These are phyloP conservation scores for Chamaetylas fuelleborni DNA, from an alignment of 2,113 vertebrate genomes.

Conservation along the genomic window DNA sequence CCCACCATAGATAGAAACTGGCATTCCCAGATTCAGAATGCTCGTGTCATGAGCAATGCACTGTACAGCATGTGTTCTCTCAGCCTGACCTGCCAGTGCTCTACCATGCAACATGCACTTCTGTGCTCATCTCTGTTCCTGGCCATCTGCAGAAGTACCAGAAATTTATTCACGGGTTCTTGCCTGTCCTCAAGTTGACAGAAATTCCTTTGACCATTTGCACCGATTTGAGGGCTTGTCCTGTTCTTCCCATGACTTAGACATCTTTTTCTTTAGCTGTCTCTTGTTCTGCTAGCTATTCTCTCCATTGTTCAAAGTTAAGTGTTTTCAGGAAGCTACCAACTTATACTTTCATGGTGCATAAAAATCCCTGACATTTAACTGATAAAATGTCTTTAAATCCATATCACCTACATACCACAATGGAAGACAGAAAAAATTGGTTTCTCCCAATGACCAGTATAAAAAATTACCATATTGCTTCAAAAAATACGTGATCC, in stretches of 20 bases:
- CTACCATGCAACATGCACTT: not conserved
- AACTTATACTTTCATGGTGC: not conserved
- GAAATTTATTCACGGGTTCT: not conserved
- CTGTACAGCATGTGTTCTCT: constrained; percentile 26
- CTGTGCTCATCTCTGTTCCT: not conserved
- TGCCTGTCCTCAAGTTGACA: not conserved
- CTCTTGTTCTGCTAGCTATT: not conserved
- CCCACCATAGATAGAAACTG: not conserved
- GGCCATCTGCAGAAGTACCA: not conserved
- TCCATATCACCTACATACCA: not conserved
- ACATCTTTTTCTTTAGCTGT: not conserved
- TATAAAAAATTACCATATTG: not conserved
- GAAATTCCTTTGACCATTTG: not conserved
- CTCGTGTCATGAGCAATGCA: not conserved
- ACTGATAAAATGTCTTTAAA: not conserved
- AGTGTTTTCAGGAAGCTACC: not conserved
- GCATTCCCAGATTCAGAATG: not conserved
- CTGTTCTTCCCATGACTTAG: fast-evolving
- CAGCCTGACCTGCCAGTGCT: not conserved
- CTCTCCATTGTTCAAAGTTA: not conserved
- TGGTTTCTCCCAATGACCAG: not conserved
- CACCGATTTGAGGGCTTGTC: not conserved
- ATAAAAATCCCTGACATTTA: not conserved
- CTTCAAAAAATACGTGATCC: not conserved
- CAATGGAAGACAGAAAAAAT: not conserved